Evolutionary conservation across 2,797 vertebrate species (phyloP).

Genomic region (Numenius phaeopus): DNA sequence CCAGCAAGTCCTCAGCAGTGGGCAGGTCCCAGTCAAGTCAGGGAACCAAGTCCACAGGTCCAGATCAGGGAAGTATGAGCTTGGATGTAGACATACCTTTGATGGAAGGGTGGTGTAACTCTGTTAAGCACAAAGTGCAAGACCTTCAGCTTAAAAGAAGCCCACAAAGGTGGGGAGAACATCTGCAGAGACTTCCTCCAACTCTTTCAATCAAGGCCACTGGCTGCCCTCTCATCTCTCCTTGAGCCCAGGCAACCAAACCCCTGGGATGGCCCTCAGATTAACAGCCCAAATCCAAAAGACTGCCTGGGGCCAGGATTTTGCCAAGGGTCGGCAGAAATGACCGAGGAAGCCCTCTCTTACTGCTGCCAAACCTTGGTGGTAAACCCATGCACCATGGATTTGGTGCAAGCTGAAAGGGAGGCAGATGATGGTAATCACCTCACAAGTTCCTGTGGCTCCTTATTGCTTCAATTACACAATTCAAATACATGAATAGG

Average conservation of each 20-base stretch:
- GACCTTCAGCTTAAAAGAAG: background rate
- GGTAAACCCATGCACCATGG: background rate
- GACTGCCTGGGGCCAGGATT: background rate
- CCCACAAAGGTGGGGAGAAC: too few species aligned
- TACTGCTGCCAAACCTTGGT: background rate
- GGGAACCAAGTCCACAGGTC: background rate
- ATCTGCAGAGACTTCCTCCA: background rate
- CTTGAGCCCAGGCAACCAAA: background rate
- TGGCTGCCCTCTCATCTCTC: background rate
- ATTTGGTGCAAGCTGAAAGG: background rate
- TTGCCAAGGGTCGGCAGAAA: background rate
- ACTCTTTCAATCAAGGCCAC: background rate
- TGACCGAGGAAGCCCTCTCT: background rate
- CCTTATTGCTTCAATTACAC: background rate
- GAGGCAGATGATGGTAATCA: background rate
- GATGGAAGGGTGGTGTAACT: background rate
- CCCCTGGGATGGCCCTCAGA: background rate
- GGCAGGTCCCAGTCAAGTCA: background rate
- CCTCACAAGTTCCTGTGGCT: background rate
- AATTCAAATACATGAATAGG: background rate
- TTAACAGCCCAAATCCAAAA: background rate
- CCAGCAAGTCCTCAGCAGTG: background rate
- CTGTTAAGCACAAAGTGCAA: background rate
- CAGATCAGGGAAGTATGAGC: background rate
- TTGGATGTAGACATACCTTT: background rate